Evolutionary conservation across 2,113 vertebrate genomes (phyloP), one percentile per base, ranked within the genome.

Genomic region (Nyctereutes procyonoides): DNA sequence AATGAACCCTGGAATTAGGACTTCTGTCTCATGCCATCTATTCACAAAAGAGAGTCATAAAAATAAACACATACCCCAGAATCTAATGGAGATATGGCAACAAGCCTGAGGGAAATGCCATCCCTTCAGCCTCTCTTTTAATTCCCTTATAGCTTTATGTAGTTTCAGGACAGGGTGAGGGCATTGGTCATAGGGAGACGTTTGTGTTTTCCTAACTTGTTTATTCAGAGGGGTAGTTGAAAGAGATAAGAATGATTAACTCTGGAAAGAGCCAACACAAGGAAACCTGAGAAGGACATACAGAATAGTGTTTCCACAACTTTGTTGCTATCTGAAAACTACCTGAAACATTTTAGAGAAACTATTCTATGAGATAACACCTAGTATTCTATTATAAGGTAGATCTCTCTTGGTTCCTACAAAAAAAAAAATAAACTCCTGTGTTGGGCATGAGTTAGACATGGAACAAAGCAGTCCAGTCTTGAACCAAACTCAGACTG

Each of bases 1-100:
- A 97, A 91, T 89, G 79, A 95, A 84, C 48, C 12, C 96, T 97
- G 88, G 89, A 97, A 95, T 77, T 93, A 76, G 97, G 95, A 93
- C 87, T 92, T 94, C 63, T 69, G 80, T 83, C 74, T 96, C 95
- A 97, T 53, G 87, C 73, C 79, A 91, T 96, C 62, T 94, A 81
- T 90, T 93, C 71, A 56, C 32, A 17, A 83, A 93, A 76, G 65
- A 90, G 65, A 96, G 56, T 58, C 97, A 24, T 91, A 83, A 95
- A 97, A 97, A 94, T 93, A 97, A 98, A 94, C 88, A 95, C 62
- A 84, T 69, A 89, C 48, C 22, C 58, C 63, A 97, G 82, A 86
- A 91, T 35, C 91, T 93, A 95, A 95, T 97, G 96, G 96, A 92
- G 69, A 90, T 51, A 10, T 86, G 74, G 92, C 87, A 94, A 0